Percentiles rank a stretch among this genome's conserved stretches.
Conservation (phyloP, 2,888 invertebrate species). For the Drosophila yooni region DNA sequence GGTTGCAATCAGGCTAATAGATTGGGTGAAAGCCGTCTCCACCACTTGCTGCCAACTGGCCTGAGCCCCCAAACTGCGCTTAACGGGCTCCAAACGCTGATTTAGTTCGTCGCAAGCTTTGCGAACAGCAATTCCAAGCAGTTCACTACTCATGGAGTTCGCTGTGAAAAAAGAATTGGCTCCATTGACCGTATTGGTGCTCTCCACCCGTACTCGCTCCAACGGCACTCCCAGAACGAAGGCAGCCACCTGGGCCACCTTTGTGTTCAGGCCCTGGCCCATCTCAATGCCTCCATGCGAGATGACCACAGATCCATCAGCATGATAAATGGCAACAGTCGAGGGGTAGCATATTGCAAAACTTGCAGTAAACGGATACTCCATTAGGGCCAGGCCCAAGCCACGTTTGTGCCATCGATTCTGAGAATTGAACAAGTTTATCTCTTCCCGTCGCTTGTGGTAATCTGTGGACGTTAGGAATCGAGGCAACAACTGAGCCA, state of each 20-base stretch:
- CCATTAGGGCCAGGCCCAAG: slow-evolving; percentile 89
- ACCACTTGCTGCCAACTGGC: slow-evolving; percentile 86
- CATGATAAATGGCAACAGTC: slow-evolving; percentile 89
- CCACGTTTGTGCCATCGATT: slow-evolving; percentile 94
- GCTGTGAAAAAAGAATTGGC: slow-evolving; percentile 86
- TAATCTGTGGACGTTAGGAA: slow-evolving; percentile 87
- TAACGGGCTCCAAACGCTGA: slow-evolving; percentile 87
- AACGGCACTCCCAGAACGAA: slow-evolving; percentile 87
- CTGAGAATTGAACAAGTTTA: slow-evolving; percentile 88
- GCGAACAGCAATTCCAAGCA: slow-evolving; percentile 86
- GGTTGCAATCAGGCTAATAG: slow-evolving; percentile 87
- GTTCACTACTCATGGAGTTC: slow-evolving; percentile 89
- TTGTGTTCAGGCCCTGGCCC: slow-evolving; percentile 90
- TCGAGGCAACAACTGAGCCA: slow-evolving; percentile 86
- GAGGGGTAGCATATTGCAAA: slow-evolving; percentile 86
- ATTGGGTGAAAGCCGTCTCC: slow-evolving; percentile 51
- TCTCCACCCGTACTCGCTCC: slow-evolving; percentile 51
- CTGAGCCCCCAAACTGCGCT: slow-evolving; percentile 80
- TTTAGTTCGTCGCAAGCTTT: slow-evolving; percentile 88
- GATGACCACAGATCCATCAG: slow-evolving; percentile 90
- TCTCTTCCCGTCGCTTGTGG: slow-evolving; percentile 86
- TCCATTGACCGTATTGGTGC: slow-evolving; percentile 85
- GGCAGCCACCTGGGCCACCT: slow-evolving; percentile 91
- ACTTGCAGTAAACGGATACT: slow-evolving; percentile 62
- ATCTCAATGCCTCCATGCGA: slow-evolving; percentile 90